Conservation (phyloP, 2,113 vertebrate genomes). For the Misgurnus mizolepis region DNA sequence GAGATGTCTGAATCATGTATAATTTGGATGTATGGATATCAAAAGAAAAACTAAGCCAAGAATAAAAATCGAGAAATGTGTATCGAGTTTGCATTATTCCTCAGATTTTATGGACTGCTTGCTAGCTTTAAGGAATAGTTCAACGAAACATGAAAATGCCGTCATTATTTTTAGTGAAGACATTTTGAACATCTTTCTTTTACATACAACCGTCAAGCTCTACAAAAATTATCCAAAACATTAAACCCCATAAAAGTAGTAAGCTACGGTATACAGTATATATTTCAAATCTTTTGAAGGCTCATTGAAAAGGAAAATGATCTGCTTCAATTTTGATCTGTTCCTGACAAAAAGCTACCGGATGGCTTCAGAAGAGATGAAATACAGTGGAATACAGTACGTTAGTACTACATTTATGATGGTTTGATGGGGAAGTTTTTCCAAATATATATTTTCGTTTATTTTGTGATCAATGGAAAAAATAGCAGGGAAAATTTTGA, state of each 20-base stretch:
- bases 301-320: too few species aligned
- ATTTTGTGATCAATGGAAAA: not conserved
- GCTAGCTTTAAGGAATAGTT: slow-evolving; percentile 15
- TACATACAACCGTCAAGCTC: too few species aligned
- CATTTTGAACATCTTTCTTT: not conserved
- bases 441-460: not conserved
- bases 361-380: not conserved
- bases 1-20: too few species aligned
- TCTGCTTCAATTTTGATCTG: not conserved
- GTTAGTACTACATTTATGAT: not conserved
- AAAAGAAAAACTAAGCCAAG: not conserved
- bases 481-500: not conserved
- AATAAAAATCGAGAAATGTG: too few species aligned
- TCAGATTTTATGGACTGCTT: slow-evolving; percentile 8
- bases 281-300: too few species aligned
- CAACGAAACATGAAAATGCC: not conserved
- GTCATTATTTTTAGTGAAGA: not conserved
- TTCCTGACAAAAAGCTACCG: not conserved
- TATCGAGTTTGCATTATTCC: not conserved
- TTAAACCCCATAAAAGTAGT: too few species aligned
- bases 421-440: not conserved
- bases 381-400: not conserved
- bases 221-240: too few species aligned
- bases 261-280: too few species aligned
- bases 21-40: too few species aligned